Conservation (phyloP, 2,113 vertebrate species). For the Columba livia region DNA sequence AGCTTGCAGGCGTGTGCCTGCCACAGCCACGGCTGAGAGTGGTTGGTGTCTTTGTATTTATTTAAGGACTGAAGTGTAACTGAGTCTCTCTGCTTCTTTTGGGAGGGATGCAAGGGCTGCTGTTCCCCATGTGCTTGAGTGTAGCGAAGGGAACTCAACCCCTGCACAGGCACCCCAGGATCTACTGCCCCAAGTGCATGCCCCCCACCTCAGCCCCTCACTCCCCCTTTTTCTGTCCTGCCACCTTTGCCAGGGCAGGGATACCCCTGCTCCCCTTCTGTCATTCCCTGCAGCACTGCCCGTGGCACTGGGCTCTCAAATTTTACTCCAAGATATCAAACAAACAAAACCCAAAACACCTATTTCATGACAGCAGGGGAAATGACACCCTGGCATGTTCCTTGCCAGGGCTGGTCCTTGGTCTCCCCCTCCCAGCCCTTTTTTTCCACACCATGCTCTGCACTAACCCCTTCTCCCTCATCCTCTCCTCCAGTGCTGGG, state of each 20-base stretch:
- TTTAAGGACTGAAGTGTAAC: conserved; percentile 65
- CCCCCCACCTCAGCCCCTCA: background rate
- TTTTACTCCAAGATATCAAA: background rate
- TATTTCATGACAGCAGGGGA: background rate
- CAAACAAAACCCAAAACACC: background rate
- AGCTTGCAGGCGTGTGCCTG: background rate
- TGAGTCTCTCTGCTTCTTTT: background rate
- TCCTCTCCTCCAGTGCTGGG: background rate
- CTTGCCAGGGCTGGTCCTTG: background rate
- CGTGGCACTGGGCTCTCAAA: background rate
- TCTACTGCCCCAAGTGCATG: rapidly evolving
- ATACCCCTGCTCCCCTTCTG: background rate
- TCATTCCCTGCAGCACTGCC: background rate
- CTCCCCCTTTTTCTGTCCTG: background rate
- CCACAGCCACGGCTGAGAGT: background rate
- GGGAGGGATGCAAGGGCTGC: background rate
- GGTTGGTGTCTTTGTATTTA: conserved; percentile 60
- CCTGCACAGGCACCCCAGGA: background rate
- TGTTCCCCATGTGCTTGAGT: rapidly evolving
- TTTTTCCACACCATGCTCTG: background rate
- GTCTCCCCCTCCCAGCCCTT: rapidly evolving
- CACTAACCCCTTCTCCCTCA: too few species aligned
- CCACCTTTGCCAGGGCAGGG: background rate
- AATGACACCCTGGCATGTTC: rapidly evolving
- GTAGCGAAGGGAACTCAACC: background rate